Conservation (phyloP, 2,113 vertebrate species). For the Cavia aperea region DNA sequence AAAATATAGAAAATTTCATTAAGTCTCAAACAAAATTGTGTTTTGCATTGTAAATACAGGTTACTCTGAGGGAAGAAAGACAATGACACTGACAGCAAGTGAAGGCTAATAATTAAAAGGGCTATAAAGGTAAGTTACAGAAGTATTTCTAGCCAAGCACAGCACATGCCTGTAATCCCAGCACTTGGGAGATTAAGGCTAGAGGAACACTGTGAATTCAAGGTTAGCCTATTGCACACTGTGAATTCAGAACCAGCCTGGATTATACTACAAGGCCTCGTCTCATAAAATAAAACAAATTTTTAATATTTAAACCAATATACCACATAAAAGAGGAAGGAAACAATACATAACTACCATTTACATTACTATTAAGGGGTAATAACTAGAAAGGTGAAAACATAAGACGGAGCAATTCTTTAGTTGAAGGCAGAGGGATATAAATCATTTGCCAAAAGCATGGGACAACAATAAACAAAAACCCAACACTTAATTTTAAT, state of each 20-base stretch:
- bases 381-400: constrained; percentile 27
- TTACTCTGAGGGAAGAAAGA: constrained; percentile 37
- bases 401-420: constrained; percentile 38
- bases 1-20: constrained; percentile 39
- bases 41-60: constrained; percentile 33
- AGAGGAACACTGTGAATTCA: neutral
- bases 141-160: constrained; percentile 18
- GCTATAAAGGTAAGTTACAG: constrained; percentile 9
- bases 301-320: constrained; percentile 21
- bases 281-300: neutral
- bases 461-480: constrained; percentile 19
- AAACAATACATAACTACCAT: constrained; percentile 19
- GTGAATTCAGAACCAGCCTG: neutral
- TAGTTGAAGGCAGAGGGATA: constrained; percentile 2
- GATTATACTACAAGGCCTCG: neutral
- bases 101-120: constrained; percentile 6
- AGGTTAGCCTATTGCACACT: neutral
- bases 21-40: constrained; percentile 35
- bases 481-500: constrained; percentile 30
- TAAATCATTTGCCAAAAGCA: neutral
- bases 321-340: constrained; percentile 12
- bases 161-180: neutral
- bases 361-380: neutral
- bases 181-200: neutral
- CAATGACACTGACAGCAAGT: neutral